These are phyloP conservation scores for Pseudoips prasinana DNA, from an alignment of 2,888 invertebrate genomes.

Conservation along the genomic window DNA sequence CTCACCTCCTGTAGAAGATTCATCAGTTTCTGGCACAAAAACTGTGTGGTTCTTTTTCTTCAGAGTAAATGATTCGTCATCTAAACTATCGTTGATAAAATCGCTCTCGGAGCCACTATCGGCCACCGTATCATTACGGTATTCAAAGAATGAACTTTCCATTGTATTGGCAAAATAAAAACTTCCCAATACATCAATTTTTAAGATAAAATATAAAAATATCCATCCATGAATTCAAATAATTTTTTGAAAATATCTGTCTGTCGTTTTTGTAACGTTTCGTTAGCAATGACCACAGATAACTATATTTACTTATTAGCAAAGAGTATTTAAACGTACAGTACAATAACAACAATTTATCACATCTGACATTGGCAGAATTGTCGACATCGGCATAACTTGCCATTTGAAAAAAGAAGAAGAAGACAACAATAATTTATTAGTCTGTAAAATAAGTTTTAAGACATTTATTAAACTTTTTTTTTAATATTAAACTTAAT, in stretches of 20 bases:
- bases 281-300: conserved; percentile 40
- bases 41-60: conserved; percentile 62
- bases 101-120: conserved; percentile 58
- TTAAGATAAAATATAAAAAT: conserved; percentile 17
- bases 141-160: conserved; percentile 72
- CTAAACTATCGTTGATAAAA: conserved; percentile 61
- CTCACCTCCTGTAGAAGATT: conserved; percentile 54
- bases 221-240: conserved; percentile 18
- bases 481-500: too few relatives aligned
- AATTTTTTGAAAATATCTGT: conserved; percentile 37
- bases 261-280: conserved; percentile 44
- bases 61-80: conserved; percentile 42
- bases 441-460: too few relatives aligned
- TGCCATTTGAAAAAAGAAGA: too few relatives aligned
- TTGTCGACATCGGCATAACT: too few relatives aligned
- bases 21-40: conserved; percentile 70
- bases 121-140: conserved; percentile 52
- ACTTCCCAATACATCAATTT: conserved; percentile 12
- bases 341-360: too few relatives aligned
- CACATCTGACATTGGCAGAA: too few relatives aligned
- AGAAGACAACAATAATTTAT: too few relatives aligned
- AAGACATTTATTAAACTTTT: too few relatives aligned
- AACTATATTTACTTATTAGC: too few relatives aligned
- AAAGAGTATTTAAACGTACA: too few relatives aligned
- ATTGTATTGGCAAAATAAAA: conserved; percentile 34